These are phyloP conservation scores for Hormiphora californensis DNA, from an alignment of 37 sponge, comb jelly and placozoan species.

Conservation along the genomic window DNA sequence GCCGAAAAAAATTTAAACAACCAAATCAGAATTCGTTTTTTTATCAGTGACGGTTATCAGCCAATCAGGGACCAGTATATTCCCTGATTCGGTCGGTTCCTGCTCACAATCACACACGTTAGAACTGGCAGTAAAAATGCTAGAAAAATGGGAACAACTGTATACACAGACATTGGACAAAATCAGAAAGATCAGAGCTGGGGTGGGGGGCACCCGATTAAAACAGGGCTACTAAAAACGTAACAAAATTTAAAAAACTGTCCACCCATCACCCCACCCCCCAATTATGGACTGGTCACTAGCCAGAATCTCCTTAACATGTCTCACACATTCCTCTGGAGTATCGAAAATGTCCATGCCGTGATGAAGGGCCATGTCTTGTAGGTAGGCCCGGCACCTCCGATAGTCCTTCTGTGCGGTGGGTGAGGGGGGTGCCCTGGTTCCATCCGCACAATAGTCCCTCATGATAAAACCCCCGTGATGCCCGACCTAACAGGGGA, in stretches of 20 bases:
- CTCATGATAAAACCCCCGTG: constrained; percentile 15
- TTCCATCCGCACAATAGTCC: constrained; percentile 46
- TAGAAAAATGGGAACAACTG: too few species aligned
- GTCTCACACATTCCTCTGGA: constrained; percentile 15
- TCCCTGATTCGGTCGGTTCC: too few species aligned
- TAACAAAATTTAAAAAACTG: not conserved
- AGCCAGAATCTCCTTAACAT: not conserved
- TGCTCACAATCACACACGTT: too few species aligned
- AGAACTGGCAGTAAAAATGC: too few species aligned
- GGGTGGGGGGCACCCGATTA: too few species aligned
- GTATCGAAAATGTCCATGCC: not conserved
- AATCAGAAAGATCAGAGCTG: too few species aligned
- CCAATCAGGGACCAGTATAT: too few species aligned
- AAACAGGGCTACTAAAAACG: not conserved
- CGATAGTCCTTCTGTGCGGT: constrained; percentile 48
- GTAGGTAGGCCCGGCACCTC: not conserved
- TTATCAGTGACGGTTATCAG: too few species aligned
- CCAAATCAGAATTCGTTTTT: too few species aligned
- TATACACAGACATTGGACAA: too few species aligned
- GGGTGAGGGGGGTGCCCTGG: constrained; percentile 22
- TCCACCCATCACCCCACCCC: not conserved
- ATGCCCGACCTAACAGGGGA: not conserved
- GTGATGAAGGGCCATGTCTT: constrained; percentile 22
- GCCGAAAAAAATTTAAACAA: too few species aligned
- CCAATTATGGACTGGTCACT: not conserved